Evolutionary conservation across 2,888 invertebrate genomes (phyloP).

Genomic region (Sipunculus nudus): DNA sequence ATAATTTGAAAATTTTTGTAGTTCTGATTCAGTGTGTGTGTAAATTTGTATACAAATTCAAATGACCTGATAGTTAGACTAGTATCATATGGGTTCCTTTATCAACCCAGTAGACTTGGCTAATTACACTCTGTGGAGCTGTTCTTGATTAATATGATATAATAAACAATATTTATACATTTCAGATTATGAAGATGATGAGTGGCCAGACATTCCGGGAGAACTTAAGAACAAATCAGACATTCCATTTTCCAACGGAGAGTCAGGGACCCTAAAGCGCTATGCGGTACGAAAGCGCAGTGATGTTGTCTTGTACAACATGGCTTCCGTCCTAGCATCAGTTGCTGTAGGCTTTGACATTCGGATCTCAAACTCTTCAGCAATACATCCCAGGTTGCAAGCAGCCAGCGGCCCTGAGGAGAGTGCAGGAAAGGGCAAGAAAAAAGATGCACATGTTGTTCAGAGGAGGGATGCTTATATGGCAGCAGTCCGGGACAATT

Average conservation of each 20-base stretch:
- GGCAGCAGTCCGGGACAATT: slow-evolving; percentile 60
- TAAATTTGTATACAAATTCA: slow-evolving; percentile 4
- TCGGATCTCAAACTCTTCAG: slow-evolving; percentile 77
- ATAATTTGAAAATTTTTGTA: too few relatives aligned
- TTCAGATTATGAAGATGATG: slow-evolving; percentile 64
- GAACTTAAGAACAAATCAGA: slow-evolving; percentile 48
- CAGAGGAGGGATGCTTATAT: slow-evolving; percentile 62
- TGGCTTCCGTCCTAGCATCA: slow-evolving; percentile 89
- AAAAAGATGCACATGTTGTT: slow-evolving; percentile 52
- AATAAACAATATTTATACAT: too few relatives aligned
- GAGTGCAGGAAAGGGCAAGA: slow-evolving; percentile 34
- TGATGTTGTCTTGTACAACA: slow-evolving; percentile 82
- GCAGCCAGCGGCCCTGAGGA: too few relatives aligned
- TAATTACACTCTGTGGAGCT: too few relatives aligned
- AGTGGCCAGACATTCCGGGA: slow-evolving; percentile 60
- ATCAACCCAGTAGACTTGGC: too few relatives aligned
- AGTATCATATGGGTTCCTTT: neutral
- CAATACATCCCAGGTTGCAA: slow-evolving; percentile 53
- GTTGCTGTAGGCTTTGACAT: slow-evolving; percentile 92
- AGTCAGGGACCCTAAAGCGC: slow-evolving; percentile 30
- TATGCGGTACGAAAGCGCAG: slow-evolving; percentile 55
- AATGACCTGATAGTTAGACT: neutral
- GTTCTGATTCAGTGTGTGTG: too few relatives aligned
- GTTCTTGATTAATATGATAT: neutral
- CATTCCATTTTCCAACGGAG: slow-evolving; percentile 77